Evolutionary conservation across 2,888 invertebrate species (phyloP).

Genomic region (Linnaemya tessellans): DNA sequence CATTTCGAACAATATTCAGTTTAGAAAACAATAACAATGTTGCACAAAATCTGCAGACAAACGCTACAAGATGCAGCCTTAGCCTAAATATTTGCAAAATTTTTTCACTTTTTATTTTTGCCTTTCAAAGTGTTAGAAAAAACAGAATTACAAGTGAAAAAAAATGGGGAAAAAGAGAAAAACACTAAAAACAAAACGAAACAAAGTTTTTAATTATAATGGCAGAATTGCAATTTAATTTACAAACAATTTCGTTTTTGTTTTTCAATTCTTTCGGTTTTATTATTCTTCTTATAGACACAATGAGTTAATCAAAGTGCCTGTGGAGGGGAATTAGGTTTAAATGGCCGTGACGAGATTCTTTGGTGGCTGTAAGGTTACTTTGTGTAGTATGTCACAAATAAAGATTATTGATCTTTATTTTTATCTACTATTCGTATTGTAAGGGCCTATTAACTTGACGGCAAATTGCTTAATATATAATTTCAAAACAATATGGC

Average conservation of each 20-base stretch:
- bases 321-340: slow-evolving; percentile 26
- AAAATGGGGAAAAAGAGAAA: background rate
- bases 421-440: background rate
- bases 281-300: background rate
- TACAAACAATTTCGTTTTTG: slow-evolving; percentile 29
- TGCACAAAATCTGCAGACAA: slow-evolving; percentile 32
- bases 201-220: slow-evolving; percentile 49
- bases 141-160: slow-evolving; percentile 10
- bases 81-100: slow-evolving; percentile 49
- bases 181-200: slow-evolving; percentile 18
- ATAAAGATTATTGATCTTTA: slow-evolving; percentile 7
- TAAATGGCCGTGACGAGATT: slow-evolving; percentile 33
- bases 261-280: background rate
- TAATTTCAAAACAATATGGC: background rate
- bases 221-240: slow-evolving; percentile 62
- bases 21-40: slow-evolving; percentile 59
- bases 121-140: slow-evolving; percentile 1
- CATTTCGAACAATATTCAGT: slow-evolving; percentile 45
- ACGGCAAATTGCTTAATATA: background rate
- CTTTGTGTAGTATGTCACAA: background rate
- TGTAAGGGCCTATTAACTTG: background rate
- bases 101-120: background rate
- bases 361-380: background rate
- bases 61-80: slow-evolving; percentile 41
- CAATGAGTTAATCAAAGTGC: slow-evolving; percentile 52